A percentile compares a stretch with the other conserved stretches of the same genome.
phyloP scores from a whole-genome alignment of 2,797 vertebrate genomes.

The Sebastes taczanowskii region DNA sequence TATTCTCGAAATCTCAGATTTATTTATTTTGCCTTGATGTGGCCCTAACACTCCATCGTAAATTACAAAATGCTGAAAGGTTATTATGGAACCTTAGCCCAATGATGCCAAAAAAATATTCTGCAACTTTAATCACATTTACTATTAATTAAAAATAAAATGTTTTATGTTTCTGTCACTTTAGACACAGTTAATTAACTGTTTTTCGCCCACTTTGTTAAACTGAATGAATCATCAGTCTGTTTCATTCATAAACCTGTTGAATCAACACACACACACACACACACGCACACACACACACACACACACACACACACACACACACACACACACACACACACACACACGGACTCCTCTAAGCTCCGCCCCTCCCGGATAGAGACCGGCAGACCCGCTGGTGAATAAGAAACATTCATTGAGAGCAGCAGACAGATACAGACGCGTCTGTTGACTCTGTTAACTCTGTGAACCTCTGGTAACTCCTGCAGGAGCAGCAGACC shows the following conservation, averaged over 20 bases:
- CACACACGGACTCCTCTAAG: not conserved
- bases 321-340: not conserved
- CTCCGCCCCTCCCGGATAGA: slow-evolving; percentile 49
- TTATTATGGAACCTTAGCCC: no score
- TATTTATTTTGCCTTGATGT: no score
- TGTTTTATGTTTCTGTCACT: no score
- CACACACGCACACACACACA: not conserved
- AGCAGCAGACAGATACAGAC: not conserved
- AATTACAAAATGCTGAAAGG: no score
- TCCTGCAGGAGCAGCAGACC: not conserved
- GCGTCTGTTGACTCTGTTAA: not conserved
- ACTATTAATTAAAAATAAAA: no score
- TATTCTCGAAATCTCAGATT: no score
- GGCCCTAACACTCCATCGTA: no score
- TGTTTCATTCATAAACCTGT: slow-evolving; percentile 51
- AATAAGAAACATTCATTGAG: slow-evolving; percentile 23
- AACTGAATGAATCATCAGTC: slow-evolving; percentile 19
- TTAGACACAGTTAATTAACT: no score
- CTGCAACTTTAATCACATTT: no score
- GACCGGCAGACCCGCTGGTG: slow-evolving; percentile 24
- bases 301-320: not conserved
- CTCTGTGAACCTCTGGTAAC: no score
- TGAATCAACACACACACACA: not conserved
- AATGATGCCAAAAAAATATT: no score
- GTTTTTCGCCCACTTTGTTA: no score